Evolutionary conservation across 2,888 invertebrate species (phyloP).

Genomic region (Callyntrura sp.): DNA sequence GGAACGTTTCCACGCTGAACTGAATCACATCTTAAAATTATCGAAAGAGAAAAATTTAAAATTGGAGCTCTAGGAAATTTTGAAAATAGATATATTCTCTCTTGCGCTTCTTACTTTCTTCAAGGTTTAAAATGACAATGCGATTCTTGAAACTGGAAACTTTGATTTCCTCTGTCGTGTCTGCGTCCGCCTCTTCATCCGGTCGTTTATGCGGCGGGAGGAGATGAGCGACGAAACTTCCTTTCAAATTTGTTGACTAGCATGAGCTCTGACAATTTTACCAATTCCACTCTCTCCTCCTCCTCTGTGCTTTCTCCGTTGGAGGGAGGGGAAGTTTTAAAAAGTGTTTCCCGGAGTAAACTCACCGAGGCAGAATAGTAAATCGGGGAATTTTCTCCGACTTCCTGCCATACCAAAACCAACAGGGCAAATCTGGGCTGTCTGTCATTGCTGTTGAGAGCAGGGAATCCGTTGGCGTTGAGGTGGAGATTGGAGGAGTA

Average conservation of each 20-base stretch:
- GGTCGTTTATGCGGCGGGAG: constrained; percentile 73
- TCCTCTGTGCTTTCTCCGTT: constrained; percentile 48
- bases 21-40: constrained; percentile 65
- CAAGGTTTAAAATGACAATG: constrained; percentile 75
- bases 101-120: constrained; percentile 75
- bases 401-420: constrained; percentile 53
- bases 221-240: constrained; percentile 77
- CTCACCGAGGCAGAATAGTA: constrained; percentile 61
- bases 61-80: constrained; percentile 1
- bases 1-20: constrained; percentile 69
- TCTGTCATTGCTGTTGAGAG: neutral
- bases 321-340: neutral
- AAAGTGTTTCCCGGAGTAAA: constrained; percentile 42
- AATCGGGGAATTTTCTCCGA: neutral
- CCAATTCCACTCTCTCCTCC: neutral
- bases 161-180: constrained; percentile 61
- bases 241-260: constrained; percentile 68
- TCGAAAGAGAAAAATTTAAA: constrained; percentile 16
- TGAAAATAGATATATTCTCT: too few species aligned
- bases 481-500: constrained; percentile 40
- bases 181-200: constrained; percentile 70
- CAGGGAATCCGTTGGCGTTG: neutral
- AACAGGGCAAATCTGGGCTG: constrained; percentile 51
- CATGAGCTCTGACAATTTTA: constrained; percentile 59
- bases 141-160: constrained; percentile 74